Evolutionary conservation across 1,140 invertebrate genomes (phyloP).

Genomic region (Cotesia glomerata): DNA sequence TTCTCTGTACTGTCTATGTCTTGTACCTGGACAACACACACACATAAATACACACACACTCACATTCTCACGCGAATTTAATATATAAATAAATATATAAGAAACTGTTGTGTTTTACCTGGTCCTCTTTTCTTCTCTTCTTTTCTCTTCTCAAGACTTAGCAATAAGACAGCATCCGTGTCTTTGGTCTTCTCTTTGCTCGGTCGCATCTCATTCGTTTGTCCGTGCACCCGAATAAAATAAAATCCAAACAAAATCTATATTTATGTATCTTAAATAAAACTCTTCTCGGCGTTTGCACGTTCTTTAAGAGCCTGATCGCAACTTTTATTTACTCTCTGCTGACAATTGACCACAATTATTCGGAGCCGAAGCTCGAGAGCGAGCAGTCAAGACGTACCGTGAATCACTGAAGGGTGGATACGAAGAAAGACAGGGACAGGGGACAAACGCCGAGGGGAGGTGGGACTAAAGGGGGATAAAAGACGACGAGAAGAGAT

Average conservation of each 20-base stretch:
- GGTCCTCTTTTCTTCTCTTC: background rate
- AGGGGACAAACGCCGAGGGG: background rate
- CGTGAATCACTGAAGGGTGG: background rate
- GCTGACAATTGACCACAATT: conserved; percentile 17
- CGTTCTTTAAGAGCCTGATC: background rate
- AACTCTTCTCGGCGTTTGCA: too few species aligned
- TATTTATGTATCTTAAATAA: conserved; percentile 11
- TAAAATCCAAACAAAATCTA: conserved; percentile 1
- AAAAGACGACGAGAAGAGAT: background rate
- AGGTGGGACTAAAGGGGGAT: background rate
- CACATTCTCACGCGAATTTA: too few species aligned
- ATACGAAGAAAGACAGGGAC: background rate
- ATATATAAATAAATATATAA: too few species aligned
- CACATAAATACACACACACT: background rate
- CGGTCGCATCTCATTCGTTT: conserved; percentile 5
- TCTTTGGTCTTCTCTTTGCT: background rate
- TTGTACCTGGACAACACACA: conserved; percentile 40
- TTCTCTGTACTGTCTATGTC: conserved; percentile 37
- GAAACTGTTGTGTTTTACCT: background rate
- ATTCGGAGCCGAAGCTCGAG: background rate
- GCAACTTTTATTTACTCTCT: background rate
- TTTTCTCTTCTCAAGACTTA: background rate
- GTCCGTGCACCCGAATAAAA: background rate
- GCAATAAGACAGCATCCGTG: conserved; percentile 17
- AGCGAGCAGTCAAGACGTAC: background rate